Base-by-base conservation (phyloP, 2,113 vertebrate species). In the Lipophrys pholis region DNA sequence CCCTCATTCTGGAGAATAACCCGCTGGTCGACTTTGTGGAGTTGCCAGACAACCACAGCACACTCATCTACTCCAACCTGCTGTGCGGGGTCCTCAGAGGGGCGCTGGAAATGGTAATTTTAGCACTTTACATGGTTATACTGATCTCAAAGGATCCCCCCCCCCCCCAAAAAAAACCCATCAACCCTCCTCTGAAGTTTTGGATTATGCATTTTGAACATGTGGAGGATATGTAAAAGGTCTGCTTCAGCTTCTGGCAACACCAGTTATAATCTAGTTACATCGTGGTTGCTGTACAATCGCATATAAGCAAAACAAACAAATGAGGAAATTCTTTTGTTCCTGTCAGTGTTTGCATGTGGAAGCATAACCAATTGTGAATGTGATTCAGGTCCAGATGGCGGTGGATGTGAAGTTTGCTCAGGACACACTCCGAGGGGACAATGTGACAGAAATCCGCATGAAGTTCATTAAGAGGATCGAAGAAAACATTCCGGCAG, bases 381-480 rank as follows among this genome's bases (percentile, higher is more conserved):
- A 5, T 74, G 7, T 59, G 53, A 5, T 81, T 30, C 71, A 99
- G 98, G 97, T 99, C 66, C 98, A 99, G 93, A 99, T 99, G 98
- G 97, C 97, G 0, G 97, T 99, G n/a, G 98, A 99, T 65, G 97
- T 98, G 57, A 96, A 94, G 70, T 99, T 99, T 87, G 94, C 92
- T 62, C 97, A 98, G 87, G 98, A 99, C 85, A 98, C 96, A 0
- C 91, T 99, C 76, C 95, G 97, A 91, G 98, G 98, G 2, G 98
- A 99, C 74, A 95, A 94, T 0, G 96, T 98, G 83, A 99, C 98
- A 65, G 98, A 99, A 90, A 98, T 99, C 59, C 93, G 98, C 14
- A 98, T 99, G 97, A 96, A 97, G 89, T 99, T 99, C 82, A 96
- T 99, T 91, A 96, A 96, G 92, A 87, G 97, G 88, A 99, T 99